Evolutionary conservation across 2,797 vertebrate species (phyloP), one percentile per base, ranked within the genome.

Genomic region (Acrossocheilus wenchowensis): DNA sequence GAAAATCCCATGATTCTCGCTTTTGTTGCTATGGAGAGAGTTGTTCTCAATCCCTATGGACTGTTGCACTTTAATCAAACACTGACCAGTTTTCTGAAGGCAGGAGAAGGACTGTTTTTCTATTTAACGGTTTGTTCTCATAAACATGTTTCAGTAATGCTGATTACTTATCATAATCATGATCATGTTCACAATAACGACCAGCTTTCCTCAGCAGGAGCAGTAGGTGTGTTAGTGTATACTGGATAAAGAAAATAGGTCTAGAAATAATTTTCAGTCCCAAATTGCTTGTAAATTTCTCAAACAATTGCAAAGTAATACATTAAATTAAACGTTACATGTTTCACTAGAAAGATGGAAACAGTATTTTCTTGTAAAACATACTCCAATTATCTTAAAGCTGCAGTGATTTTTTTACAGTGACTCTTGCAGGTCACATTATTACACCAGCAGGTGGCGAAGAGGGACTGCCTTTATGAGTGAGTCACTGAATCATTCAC

Each of bases 1-100:
- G 45, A 54, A 81, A 86, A 81, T 80, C 85, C 85, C 78, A 66
- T 86, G 78, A 86, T 75, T 86, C 78, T 81, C 75, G 69, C 41
- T 50, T 78, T 72, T 72, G 84, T 79, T 86, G 69, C 75, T 85
- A 66, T 81, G 78, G 48, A 36, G 54, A 86, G 69, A 54, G 41
- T 52, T 36, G n/a, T 71, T 26, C 43, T 74, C 34, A 30, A 41
- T 73, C 69, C 64, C 54, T 26, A 39, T 81, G 78, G 78, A 39
- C 66, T 41, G 78, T 34, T 50, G 30, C 68, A 80, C 78, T 71
- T 74, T 50, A 85, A 69, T 85, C n/a, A 85, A 85, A 85, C 74
- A 54, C 75, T 6, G 36, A 45, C 50, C 64, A 45, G 60, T 66
- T 77, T 83, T 83, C 30, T 84, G 34, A 66, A 84, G 30, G 36